Base-by-base conservation (phyloP, 2,113 vertebrate genomes). In the Otolemur garnettii region DNA sequence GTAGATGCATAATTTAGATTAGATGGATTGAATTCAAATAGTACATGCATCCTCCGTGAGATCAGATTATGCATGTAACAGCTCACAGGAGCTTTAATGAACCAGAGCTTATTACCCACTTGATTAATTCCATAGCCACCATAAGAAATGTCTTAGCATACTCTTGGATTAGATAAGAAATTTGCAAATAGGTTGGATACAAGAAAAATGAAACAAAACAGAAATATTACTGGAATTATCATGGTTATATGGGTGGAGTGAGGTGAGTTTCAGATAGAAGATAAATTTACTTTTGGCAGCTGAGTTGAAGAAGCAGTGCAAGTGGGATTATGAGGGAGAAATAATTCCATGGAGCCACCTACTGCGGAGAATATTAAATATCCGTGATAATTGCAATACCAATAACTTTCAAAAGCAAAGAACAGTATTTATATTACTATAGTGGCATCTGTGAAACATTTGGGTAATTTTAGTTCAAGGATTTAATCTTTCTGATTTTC, bases 1-100 rank as follows among this genome's bases (percentile, higher is more conserved):
- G 95, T 53, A 26, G 81, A 96, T 95, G 78, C 95, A 96, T 97
- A 96, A 95, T 97, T 98, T 94, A 97, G 83, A 91, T 90, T 33
- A 95, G 93, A 94, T 87, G 83, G 93, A 96, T 94, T 97, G 91
- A 93, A 85, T 91, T 96, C 80, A 95, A 89, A 92, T 96, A 94
- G 68, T 92, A 91, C 91, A 84, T 96, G 89, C 35, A 93, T 94
- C 82, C 30, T 90, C 86, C 33, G n/a, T 71, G 66, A 95, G 60
- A 93, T 96, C 62, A 91, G 91, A 62, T 89, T 89, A 83, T 71
- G 26, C n/a, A 87, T 84, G 87, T 83, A 92, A 62, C 24, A 90
- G 53, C n/a, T 86, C 60, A 72, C 24, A 68, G 84, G n/a, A 88
- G 17, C 59, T 71, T 83, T 86, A 83, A 64, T 60, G 72, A 92